Percentiles rank a stretch among this genome's conserved stretches.
Evolutionary conservation across 2,888 invertebrate species (phyloP).

Genomic region (Spilosoma lubricipeda): DNA sequence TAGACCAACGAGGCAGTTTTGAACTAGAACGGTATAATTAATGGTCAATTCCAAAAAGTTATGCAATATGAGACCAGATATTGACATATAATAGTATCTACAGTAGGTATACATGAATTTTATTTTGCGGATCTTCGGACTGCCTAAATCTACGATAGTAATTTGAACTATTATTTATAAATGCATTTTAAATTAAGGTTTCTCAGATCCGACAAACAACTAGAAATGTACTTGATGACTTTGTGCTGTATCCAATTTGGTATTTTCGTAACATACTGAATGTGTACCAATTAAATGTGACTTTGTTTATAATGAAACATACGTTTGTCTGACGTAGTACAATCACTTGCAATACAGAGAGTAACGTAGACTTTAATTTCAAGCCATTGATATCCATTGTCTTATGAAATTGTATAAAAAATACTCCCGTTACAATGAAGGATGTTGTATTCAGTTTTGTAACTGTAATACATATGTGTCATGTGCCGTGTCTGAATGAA

Average conservation of each 20-base stretch:
- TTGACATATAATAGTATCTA: background rate
- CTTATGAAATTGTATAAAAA: conserved; percentile 34
- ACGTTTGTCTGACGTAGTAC: background rate
- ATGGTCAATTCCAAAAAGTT: background rate
- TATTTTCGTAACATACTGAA: background rate
- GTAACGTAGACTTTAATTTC: conserved; percentile 9
- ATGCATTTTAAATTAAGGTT: background rate
- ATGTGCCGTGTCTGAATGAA: conserved; percentile 31
- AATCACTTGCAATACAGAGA: background rate
- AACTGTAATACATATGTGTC: conserved; percentile 38
- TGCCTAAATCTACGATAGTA: too few relatives aligned
- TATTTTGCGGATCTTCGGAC: too few relatives aligned
- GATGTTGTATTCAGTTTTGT: conserved; percentile 31
- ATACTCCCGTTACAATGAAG: conserved; percentile 36
- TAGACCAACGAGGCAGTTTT: too few relatives aligned
- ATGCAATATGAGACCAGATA: background rate
- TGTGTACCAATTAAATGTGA: background rate
- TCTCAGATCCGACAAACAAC: background rate
- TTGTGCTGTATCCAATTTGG: background rate
- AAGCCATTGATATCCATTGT: conserved; percentile 6
- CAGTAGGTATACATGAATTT: background rate
- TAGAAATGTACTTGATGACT: background rate
- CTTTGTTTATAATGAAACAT: background rate
- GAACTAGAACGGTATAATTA: background rate
- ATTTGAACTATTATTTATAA: background rate